Conservation (phyloP, 2,113 vertebrate species). For the Brachyistius frenatus region DNA sequence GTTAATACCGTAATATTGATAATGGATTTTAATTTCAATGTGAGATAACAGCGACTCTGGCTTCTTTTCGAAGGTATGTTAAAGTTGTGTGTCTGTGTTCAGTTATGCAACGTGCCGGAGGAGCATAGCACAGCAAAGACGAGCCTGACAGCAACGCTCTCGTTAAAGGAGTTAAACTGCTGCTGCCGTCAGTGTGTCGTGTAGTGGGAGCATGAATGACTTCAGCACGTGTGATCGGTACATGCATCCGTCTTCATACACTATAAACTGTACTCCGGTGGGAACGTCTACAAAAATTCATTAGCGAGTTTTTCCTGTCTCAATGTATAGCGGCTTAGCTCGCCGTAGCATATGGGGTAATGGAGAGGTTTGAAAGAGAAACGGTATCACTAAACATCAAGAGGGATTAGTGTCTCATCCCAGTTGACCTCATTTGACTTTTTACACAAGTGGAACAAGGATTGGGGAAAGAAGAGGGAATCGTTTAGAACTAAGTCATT, state of each 20-base stretch:
- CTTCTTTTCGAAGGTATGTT: not conserved
- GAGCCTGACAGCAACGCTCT: conserved; percentile 28
- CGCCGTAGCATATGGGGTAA: conserved; percentile 12
- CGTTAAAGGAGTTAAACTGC: conserved; percentile 39
- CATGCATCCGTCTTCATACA: too few species aligned
- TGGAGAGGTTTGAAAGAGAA: conserved; percentile 4
- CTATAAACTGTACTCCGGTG: not conserved
- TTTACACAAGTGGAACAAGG: conserved; percentile 28
- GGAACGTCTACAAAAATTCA: not conserved
- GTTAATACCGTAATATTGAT: conserved; percentile 6
- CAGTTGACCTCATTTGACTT: conserved; percentile 50
- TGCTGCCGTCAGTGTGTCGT: not conserved
- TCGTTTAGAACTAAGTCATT: conserved; percentile 24
- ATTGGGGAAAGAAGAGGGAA: conserved; percentile 20
- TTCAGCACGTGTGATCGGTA: not conserved
- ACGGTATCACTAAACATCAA: conserved; percentile 43
- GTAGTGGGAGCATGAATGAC: not conserved
- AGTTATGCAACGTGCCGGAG: conserved; percentile 58
- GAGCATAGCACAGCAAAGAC: conserved; percentile 3
- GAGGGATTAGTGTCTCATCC: conserved; percentile 47
- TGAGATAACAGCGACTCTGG: not conserved
- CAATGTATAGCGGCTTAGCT: not conserved
- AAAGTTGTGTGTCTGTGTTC: conserved; percentile 44
- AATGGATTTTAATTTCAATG: conserved; percentile 17
- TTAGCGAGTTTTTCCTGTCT: not conserved